Evolutionary conservation across 2,113 vertebrate genomes (phyloP).

Genomic region (Corythornis cristatus): DNA sequence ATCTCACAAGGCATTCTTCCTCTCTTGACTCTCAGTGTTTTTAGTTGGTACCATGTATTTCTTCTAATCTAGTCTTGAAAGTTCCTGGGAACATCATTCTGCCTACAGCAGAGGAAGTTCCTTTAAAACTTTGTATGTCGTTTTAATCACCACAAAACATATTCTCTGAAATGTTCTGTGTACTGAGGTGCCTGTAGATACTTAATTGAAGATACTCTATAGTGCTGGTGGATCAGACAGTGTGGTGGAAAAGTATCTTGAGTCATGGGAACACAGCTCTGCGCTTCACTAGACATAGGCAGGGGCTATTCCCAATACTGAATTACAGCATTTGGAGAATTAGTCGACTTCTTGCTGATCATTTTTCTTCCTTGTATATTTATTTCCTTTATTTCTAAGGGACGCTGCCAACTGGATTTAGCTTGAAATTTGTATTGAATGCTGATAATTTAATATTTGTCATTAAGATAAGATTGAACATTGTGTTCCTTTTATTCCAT

Average conservation of each 20-base stretch:
- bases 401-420: not conserved
- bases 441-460: not conserved
- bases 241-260: not conserved
- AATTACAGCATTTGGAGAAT: not conserved
- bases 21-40: not conserved
- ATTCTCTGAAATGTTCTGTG: not conserved
- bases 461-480: not conserved
- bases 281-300: not conserved
- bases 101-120: not conserved
- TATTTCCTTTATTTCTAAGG: not conserved
- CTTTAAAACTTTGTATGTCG: not conserved
- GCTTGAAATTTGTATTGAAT: not conserved
- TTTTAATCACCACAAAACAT: not conserved
- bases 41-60: not conserved
- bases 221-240: not conserved
- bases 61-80: not conserved
- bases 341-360: not conserved
- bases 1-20: rapidly evolving
- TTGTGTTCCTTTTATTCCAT: not conserved
- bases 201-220: not conserved
- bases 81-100: not conserved
- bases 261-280: not conserved
- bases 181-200: not conserved
- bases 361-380: not conserved
- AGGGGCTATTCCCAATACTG: not conserved